Base-by-base conservation (phyloP, 2,113 vertebrate species). In the Callionymus lyra region DNA sequence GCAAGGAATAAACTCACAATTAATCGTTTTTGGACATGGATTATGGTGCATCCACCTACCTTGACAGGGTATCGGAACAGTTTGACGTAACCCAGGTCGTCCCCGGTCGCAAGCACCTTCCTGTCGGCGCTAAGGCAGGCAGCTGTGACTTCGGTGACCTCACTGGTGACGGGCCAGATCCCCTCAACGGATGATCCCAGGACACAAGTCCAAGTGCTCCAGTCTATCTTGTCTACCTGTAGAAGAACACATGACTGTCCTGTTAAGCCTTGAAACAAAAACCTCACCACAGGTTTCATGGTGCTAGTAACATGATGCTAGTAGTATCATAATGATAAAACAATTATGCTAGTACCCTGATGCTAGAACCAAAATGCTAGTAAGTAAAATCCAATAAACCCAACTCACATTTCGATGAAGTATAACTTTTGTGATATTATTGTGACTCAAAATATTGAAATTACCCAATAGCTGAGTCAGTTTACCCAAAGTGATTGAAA, bases 1-100 rank as follows among this genome's bases (percentile, higher is more conserved):
- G 66, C 4, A 8, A 51, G 27, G 27, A 44, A 73, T 33, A 52
- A 45, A 62, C 59, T 41, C 52, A 41, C 18, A 33, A 35, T 50
- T 47, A 52, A 13, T 65, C 52, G 21, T 44, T 53, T 15, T 16
- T 31, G 9, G 6, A 13, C 6, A 9, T 6, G 12, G 8, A 18
- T 6, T 3, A 2, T 16, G 8, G 6, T 34, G 19, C 31, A 32
- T 4, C 10, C 15, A 80, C 86, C 82, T 83, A 97, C 95, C 85
- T 91, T 97, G 50, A 89, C 88, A 37, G 95, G 94, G 52, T 91
- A 97, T 74, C 83, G 89, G 70, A 99, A 99, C 38, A 99, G 87
- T 69, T 99, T 99, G 65, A 99, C 86, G 59, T 97, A 97, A 76
- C 95, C 95, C 73, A 97, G 87, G 73, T 99, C 94, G 72, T 99